Evolutionary conservation across 92 coral and sea anemone species (phyloP).

Genomic region (Siderastrea siderea): DNA sequence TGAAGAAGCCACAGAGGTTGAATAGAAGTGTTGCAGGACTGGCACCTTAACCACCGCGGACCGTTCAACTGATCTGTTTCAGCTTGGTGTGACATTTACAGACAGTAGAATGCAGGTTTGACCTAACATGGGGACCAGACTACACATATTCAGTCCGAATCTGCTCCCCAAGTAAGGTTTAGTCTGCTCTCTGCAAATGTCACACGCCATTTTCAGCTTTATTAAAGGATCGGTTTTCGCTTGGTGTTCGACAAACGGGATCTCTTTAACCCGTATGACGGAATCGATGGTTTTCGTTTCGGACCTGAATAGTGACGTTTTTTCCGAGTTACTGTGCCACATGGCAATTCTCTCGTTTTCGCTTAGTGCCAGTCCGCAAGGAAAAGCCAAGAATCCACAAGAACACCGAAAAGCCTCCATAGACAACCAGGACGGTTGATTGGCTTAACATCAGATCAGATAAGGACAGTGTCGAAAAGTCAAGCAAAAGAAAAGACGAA

Average conservation of each 20-base stretch:
- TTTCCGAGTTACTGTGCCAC: slow-evolving; percentile 29
- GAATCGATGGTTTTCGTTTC: neutral
- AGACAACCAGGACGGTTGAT: slow-evolving; percentile 14
- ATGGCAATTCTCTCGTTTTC: slow-evolving; percentile 25
- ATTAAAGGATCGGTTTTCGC: neutral
- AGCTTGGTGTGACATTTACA: neutral
- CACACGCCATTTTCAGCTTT: neutral
- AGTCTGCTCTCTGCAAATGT: neutral
- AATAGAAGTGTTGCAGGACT: slow-evolving; percentile 61
- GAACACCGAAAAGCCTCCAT: slow-evolving; percentile 28
- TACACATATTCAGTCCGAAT: neutral
- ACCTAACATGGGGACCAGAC: neutral
- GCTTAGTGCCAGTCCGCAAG: slow-evolving; percentile 62
- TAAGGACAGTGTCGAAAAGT: neutral
- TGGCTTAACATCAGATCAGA: slow-evolving; percentile 13
- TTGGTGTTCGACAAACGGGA: neutral
- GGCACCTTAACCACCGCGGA: slow-evolving; percentile 36
- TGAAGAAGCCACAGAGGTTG: slow-evolving; percentile 53
- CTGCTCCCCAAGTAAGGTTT: neutral
- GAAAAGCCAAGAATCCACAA: slow-evolving; percentile 5
- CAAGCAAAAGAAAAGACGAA: slow-evolving; percentile 1
- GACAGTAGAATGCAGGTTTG: neutral
- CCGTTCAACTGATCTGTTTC: slow-evolving; percentile 6
- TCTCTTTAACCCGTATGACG: neutral
- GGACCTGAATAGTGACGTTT: neutral